Percentiles rank a stretch among this genome's conserved stretches.
phyloP scores from a whole-genome alignment of 2,797 vertebrate genomes.

The Psittacula echo region DNA sequence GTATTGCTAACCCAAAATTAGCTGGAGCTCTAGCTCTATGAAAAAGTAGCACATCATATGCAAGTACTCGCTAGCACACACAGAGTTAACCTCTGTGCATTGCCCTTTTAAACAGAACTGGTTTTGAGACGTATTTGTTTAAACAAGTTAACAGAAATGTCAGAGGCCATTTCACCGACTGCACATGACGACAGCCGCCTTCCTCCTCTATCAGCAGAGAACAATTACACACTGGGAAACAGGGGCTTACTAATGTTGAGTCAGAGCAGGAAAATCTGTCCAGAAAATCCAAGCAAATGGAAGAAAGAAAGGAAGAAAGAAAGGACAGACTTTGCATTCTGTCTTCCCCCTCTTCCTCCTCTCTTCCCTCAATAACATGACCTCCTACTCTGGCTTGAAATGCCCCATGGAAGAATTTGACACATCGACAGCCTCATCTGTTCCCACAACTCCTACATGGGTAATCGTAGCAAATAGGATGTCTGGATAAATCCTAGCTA shows the following conservation, averaged over 20 bases:
- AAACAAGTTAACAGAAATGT: slow-evolving; percentile 67
- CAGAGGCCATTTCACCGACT: slow-evolving; percentile 37
- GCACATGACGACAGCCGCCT: slow-evolving; percentile 33
- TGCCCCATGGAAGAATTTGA: not conserved
- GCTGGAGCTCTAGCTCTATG: not conserved
- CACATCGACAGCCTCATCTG: not conserved
- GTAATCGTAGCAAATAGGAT: not conserved
- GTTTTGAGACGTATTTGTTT: slow-evolving; percentile 59
- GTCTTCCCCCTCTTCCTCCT: not conserved
- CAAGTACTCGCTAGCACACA: not conserved
- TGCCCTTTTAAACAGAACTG: slow-evolving; percentile 41
- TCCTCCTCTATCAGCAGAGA: slow-evolving; percentile 48
- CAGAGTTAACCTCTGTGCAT: slow-evolving; percentile 17
- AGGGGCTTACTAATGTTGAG: slow-evolving; percentile 22
- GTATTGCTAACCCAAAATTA: not conserved
- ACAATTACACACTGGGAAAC: slow-evolving; percentile 34
- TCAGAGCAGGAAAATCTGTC: slow-evolving; percentile 47
- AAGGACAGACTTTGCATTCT: not conserved
- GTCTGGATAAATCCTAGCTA: not conserved
- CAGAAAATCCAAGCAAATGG: slow-evolving; percentile 10
- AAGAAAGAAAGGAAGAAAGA: not conserved
- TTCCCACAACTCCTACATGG: not conserved
- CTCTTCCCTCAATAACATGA: not conserved
- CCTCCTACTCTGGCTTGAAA: not conserved
- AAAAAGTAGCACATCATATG: not conserved